Evolutionary conservation across 2,888 invertebrate species (phyloP).

Genomic region (Rhagonycha lutea): DNA sequence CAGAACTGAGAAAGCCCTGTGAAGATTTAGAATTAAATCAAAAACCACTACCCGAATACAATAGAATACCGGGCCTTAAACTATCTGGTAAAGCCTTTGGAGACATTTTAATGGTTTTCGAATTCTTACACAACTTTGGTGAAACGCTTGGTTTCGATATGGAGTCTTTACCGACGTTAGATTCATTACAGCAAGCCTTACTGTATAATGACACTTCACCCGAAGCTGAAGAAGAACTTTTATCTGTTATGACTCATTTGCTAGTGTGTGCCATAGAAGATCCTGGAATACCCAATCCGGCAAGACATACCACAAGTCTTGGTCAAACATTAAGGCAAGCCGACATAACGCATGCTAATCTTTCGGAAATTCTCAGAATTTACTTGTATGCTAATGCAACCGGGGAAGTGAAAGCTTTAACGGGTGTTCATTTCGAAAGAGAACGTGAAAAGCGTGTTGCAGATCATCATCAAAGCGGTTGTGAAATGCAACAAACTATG

Average conservation of each 20-base stretch:
- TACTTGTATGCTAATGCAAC: slow-evolving; percentile 90
- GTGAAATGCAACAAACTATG: slow-evolving; percentile 65
- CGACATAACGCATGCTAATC: slow-evolving; percentile 87
- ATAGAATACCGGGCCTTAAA: slow-evolving; percentile 67
- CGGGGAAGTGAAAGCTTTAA: slow-evolving; percentile 80
- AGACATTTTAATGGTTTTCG: slow-evolving; percentile 92
- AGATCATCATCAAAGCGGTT: slow-evolving; percentile 79
- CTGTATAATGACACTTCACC: slow-evolving; percentile 73
- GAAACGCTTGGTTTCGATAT: slow-evolving; percentile 92
- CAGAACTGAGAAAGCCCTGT: slow-evolving; percentile 80
- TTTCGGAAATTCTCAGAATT: slow-evolving; percentile 89
- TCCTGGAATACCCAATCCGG: slow-evolving; percentile 88
- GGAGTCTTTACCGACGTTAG: slow-evolving; percentile 84
- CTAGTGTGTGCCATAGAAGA: slow-evolving; percentile 92
- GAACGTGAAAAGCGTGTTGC: slow-evolving; percentile 80
- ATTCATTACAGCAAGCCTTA: slow-evolving; percentile 84
- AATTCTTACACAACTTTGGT: slow-evolving; percentile 95
- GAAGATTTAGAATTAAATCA: slow-evolving; percentile 90
- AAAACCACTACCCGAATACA: slow-evolving; percentile 70
- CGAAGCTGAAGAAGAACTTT: slow-evolving; percentile 82
- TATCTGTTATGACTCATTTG: slow-evolving; percentile 87
- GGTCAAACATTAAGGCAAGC: slow-evolving; percentile 89
- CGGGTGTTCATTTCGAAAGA: slow-evolving; percentile 79
- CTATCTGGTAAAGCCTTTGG: slow-evolving; percentile 89
- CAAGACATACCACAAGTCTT: slow-evolving; percentile 84